Percentiles rank a stretch among this genome's conserved stretches.
These are phyloP conservation scores for Lepidurus apus DNA, from an alignment of 1,140 invertebrate genomes.

Conservation along the genomic window DNA sequence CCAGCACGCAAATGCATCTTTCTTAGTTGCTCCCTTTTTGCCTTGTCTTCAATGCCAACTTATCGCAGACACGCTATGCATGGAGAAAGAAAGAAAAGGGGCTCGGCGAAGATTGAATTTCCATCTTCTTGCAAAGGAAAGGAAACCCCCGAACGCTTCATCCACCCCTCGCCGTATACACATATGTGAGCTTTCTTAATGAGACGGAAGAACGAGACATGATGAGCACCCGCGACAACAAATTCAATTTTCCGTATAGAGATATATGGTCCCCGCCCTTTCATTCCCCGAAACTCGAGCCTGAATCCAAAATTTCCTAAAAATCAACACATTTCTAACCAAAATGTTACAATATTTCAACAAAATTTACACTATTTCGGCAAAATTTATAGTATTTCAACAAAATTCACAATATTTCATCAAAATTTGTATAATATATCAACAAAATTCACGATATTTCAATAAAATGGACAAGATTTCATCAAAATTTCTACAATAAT, in stretches of 20 bases:
- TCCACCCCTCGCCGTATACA: background rate
- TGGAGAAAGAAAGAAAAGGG: background rate
- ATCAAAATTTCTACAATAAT: no score
- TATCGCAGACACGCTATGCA: background rate
- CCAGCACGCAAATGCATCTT: background rate
- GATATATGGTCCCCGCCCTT: background rate
- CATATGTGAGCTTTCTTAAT: slow-evolving; percentile 14
- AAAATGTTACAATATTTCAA: no score
- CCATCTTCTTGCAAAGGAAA: background rate
- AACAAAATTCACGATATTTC: no score
- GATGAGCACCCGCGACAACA: background rate
- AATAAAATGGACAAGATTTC: no score
- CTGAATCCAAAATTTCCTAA: no score
- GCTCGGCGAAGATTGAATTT: slow-evolving; percentile 21
- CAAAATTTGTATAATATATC: no score
- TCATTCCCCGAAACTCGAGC: background rate
- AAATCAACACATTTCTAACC: no score
- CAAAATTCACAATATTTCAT: no score
- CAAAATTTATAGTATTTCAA: no score
- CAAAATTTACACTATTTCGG: no score
- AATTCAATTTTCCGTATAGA: background rate
- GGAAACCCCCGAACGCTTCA: background rate
- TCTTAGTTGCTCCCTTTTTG: background rate
- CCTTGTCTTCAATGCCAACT: background rate
- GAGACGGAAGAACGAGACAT: background rate